Conservation (phyloP, 53 echinoderm and acorn worm genomes). For the Mesocentrotus franciscanus region DNA sequence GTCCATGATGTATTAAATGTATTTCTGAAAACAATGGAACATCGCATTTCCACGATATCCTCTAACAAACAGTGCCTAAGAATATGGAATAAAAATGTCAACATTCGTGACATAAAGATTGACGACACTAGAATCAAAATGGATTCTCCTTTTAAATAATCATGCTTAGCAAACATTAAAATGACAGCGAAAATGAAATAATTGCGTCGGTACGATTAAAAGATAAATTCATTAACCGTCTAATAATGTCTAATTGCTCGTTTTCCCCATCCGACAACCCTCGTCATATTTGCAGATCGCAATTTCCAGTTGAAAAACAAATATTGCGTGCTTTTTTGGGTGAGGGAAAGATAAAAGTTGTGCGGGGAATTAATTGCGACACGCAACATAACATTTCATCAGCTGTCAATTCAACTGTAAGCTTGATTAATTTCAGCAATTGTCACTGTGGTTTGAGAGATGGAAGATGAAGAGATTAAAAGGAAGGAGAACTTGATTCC, state of each 20-base stretch:
- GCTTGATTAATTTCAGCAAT: conserved; percentile 47
- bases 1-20: neutral
- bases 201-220: conserved; percentile 50
- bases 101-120: conserved; percentile 7
- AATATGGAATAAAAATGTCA: neutral
- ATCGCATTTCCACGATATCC: neutral
- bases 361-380: conserved; percentile 51
- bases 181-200: conserved; percentile 56
- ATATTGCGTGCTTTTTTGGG: neutral
- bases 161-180: conserved; percentile 27
- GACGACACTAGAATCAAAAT: conserved; percentile 22
- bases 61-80: neutral
- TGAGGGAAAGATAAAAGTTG: conserved; percentile 13
- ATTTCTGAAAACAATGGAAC: neutral
- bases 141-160: conserved; percentile 23
- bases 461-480: neutral
- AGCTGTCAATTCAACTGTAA: conserved; percentile 36
- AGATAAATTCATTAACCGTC: conserved; percentile 47
- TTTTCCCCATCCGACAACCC: neutral
- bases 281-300: neutral
- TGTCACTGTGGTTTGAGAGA: conserved; percentile 10
- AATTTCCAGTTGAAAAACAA: neutral
- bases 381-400: conserved; percentile 26
- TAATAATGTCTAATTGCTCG: conserved; percentile 27
- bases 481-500: neutral